A percentile compares a stretch with the other conserved stretches of the same genome.
These are phyloP conservation scores for Riparia riparia DNA, from an alignment of 2,113 vertebrate genomes.

Conservation along the genomic window DNA sequence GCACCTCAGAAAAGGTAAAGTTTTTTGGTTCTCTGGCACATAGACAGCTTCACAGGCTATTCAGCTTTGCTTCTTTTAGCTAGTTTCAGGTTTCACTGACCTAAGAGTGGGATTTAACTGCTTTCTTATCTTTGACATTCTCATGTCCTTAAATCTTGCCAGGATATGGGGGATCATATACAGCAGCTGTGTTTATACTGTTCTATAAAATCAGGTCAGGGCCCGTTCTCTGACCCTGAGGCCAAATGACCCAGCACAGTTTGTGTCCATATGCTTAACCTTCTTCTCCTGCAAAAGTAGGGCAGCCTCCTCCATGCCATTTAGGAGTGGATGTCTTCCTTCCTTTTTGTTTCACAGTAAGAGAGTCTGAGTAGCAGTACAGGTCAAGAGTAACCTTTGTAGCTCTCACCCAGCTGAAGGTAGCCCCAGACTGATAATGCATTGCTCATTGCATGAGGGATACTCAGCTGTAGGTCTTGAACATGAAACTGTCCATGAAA, in stretches of 20 bases:
- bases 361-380: not conserved
- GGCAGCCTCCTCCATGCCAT: not conserved
- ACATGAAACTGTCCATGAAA: not conserved
- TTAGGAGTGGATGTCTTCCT: not conserved
- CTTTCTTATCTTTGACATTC: not conserved
- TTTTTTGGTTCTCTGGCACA: not conserved
- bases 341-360: not conserved
- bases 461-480: not conserved
- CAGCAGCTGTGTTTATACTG: not conserved
- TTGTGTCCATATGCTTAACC: not conserved
- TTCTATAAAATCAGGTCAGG: conserved; percentile 10
- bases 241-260: not conserved
- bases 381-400: not conserved
- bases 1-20: not conserved
- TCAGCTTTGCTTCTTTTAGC: not conserved
- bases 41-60: not conserved
- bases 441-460: not conserved
- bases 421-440: not conserved
- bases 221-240: not conserved
- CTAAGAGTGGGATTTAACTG: not conserved
- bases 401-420: not conserved
- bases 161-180: not conserved
- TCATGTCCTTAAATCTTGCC: not conserved
- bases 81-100: conserved; percentile 1
- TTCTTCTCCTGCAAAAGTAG: not conserved